phyloP scores from a whole-genome alignment of 2,113 vertebrate genomes.

The Epinephelus lanceolatus region DNA sequence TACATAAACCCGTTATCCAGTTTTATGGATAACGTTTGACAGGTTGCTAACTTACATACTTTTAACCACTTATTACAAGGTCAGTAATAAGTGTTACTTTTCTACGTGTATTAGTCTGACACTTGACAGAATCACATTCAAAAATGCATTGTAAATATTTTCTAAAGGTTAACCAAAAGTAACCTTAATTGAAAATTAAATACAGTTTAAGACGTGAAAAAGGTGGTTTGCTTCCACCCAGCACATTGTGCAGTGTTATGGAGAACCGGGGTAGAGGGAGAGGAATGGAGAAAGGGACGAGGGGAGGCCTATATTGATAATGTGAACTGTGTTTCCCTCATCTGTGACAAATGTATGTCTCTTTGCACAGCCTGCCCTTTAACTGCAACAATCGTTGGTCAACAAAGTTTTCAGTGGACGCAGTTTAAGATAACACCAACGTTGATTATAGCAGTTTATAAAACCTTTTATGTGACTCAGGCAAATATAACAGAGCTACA shows the following conservation, averaged over 20 bases:
- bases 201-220: background rate
- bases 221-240: background rate
- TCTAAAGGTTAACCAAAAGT: background rate
- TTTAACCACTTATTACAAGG: background rate
- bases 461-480: background rate
- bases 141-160: background rate
- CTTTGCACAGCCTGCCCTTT: too few relatives aligned
- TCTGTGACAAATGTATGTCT: background rate
- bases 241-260: background rate
- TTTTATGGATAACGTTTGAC: background rate
- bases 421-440: background rate
- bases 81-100: background rate
- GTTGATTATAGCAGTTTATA: background rate
- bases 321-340: too few relatives aligned
- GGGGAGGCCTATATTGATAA: background rate
- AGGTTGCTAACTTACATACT: background rate
- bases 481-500: background rate
- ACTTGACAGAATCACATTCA: background rate
- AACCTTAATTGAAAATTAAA: background rate
- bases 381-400: too few relatives aligned
- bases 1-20: constrained; percentile 27
- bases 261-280: background rate
- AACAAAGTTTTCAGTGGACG: background rate
- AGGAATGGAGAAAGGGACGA: background rate
- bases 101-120: background rate